Conservation (phyloP, 2,888 invertebrate genomes). For the Lochmaea capreae region DNA sequence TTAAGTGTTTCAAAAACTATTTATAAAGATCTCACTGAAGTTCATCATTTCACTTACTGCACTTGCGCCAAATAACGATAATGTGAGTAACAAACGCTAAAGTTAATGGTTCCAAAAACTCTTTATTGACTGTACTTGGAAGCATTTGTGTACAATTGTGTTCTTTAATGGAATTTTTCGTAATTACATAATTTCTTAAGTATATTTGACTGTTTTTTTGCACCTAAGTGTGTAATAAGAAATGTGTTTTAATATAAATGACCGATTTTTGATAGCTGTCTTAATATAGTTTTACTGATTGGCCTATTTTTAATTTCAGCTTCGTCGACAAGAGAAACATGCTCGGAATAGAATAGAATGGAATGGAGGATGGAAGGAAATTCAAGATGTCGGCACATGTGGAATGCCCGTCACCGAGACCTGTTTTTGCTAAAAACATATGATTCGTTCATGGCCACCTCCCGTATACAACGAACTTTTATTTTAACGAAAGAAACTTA, state of each 20-base stretch:
- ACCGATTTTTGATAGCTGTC: background rate
- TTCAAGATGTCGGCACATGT: slow-evolving; percentile 40
- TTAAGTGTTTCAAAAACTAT: too few species aligned
- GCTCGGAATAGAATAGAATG: slow-evolving; percentile 21
- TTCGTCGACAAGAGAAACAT: slow-evolving; percentile 16
- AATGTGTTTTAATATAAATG: slow-evolving; percentile 13
- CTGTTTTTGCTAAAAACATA: slow-evolving; percentile 46
- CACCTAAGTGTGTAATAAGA: too few species aligned
- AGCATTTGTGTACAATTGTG: too few species aligned
- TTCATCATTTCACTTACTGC: too few species aligned
- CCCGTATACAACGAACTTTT: slow-evolving; percentile 18
- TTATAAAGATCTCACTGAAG: too few species aligned
- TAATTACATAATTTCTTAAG: too few species aligned
- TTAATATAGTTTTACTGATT: background rate
- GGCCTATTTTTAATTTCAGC: slow-evolving; percentile 12
- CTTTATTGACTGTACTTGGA: too few species aligned
- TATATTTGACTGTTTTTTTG: too few species aligned
- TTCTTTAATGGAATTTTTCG: too few species aligned
- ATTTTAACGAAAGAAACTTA: slow-evolving; percentile 6
- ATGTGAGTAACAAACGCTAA: too few species aligned
- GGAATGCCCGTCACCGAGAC: slow-evolving; percentile 47
- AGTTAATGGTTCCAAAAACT: too few species aligned
- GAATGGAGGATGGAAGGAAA: slow-evolving; percentile 26
- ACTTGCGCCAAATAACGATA: too few species aligned
- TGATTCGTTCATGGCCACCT: slow-evolving; percentile 36